phyloP scores from a whole-genome alignment of 2,888 invertebrate species.

The Archips crataeganus region DNA sequence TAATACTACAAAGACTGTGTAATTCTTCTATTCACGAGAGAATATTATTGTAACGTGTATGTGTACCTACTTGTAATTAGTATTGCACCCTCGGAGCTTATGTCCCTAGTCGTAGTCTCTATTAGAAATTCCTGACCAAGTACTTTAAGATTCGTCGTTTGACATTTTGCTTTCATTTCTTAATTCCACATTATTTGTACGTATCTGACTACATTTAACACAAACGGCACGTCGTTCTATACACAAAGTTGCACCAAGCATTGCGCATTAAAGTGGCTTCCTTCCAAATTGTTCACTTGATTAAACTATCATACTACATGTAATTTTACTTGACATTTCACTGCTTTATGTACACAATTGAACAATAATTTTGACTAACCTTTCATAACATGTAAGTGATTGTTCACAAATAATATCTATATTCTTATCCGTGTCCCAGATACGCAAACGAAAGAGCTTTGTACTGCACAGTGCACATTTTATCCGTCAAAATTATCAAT shows the following conservation, averaged over 20 bases:
- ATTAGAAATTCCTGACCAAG: conserved; percentile 83
- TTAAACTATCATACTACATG: conserved; percentile 4
- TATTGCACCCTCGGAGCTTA: conserved; percentile 82
- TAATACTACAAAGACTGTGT: conserved; percentile 81
- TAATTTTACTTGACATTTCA: conserved; percentile 20
- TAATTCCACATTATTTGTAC: conserved; percentile 14
- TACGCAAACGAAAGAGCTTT: conserved; percentile 62
- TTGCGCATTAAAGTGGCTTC: conserved; percentile 17
- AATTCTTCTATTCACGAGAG: conserved; percentile 79
- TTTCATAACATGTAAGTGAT: neutral
- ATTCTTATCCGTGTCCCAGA: neutral
- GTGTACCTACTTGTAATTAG: conserved; percentile 67
- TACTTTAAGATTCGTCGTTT: conserved; percentile 79
- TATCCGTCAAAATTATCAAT: conserved; percentile 55
- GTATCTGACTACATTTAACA: conserved; percentile 14
- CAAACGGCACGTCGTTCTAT: conserved; percentile 11
- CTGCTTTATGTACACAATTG: neutral
- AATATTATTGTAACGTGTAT: conserved; percentile 61
- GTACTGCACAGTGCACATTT: conserved; percentile 59
- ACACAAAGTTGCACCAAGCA: conserved; percentile 22
- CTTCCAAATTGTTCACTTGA: conserved; percentile 37
- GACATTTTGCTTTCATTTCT: conserved; percentile 46
- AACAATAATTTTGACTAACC: neutral
- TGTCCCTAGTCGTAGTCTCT: conserved; percentile 80
- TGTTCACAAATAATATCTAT: neutral